A percentile compares a stretch with the other conserved stretches of the same genome.
Evolutionary conservation across 2,797 vertebrate genomes (phyloP).

Genomic region (Cirrhinus mrigala): DNA sequence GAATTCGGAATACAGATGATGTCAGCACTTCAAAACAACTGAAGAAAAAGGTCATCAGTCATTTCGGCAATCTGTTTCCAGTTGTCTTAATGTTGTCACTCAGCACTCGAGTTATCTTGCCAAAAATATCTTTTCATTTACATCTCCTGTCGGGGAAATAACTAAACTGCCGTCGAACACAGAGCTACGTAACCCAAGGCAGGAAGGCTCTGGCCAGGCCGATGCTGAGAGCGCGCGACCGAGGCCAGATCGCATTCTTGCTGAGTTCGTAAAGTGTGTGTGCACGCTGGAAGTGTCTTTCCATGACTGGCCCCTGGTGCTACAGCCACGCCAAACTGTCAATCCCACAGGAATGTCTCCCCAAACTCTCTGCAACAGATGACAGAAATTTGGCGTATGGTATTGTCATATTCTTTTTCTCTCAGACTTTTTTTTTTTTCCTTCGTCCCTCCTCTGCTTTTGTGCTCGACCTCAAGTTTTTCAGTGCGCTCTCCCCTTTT

Average conservation of each 20-base stretch:
- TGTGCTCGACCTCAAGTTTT: conserved; percentile 47
- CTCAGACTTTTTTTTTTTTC: conserved; percentile 45
- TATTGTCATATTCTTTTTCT: conserved; percentile 52
- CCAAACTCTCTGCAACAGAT: conserved; percentile 64
- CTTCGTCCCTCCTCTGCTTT: conserved; percentile 57
- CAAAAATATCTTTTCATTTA: conserved; percentile 56
- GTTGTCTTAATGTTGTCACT: conserved; percentile 52
- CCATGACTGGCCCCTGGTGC: conserved; percentile 62
- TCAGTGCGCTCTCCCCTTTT: conserved; percentile 30
- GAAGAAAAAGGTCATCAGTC: conserved; percentile 22
- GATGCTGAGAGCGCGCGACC: conserved; percentile 1
- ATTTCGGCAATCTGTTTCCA: conserved; percentile 40
- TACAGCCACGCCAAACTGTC: conserved; percentile 66
- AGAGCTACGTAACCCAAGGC: conserved; percentile 37
- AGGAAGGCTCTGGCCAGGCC: conserved; percentile 26
- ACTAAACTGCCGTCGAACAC: conserved; percentile 4
- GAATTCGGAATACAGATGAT: conserved; percentile 15
- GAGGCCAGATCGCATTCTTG: conserved; percentile 56
- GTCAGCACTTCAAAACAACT: conserved; percentile 37
- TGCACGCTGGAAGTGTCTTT: conserved; percentile 60
- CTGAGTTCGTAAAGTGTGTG: conserved; percentile 63
- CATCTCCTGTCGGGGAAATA: conserved; percentile 41
- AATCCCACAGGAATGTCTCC: conserved; percentile 68
- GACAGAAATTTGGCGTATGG: conserved; percentile 66
- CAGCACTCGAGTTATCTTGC: conserved; percentile 34